Base-by-base conservation (phyloP, 2,113 vertebrate genomes). In the Percina caprodes region DNA sequence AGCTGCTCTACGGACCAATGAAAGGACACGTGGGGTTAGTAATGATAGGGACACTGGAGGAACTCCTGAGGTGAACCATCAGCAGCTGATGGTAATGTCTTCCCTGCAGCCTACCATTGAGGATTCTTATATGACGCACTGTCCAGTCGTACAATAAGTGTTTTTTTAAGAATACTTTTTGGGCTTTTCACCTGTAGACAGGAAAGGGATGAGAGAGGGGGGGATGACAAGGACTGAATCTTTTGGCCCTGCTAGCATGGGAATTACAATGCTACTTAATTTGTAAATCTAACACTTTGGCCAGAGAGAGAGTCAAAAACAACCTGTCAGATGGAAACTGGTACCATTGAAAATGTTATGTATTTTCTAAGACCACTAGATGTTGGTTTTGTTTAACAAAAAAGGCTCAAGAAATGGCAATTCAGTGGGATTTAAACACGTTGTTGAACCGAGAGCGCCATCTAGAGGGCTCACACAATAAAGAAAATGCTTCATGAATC, bases 11-110 rank as follows among this genome's bases (percentile, higher is more conserved):
- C 4, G 1, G 55, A 55, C 59, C 85, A 24, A 33, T 16, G 51
- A 23, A 58, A 55, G 39, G 14, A 58, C 33, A 48, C 54, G 6
- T 14, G 33, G 30, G 23, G 49, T 42, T 56, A 24, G 59, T 72
- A 78, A 82, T 83, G 82, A 84, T 69, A 51, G 79, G 58, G 72
- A 75, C 30, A 42, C 39, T 66, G 45, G 69, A 54, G 69, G 63
- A 77, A 74, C 63, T 77, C 61, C 65, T 68, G 76, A 86, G 85
- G 82, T 88, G 84, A 85, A 74, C 76, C 69, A 73, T 65, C 77
- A 77, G 77, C 16, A 39, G 55, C 45, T 54, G 4, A 61, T 63
- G 42, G n/a, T 52, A 45, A 66, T 13, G 5, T 62, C 45, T 69
- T 39, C 48, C 42, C 45, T 45, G 51, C 45, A 63, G 19, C 15